Conservation (phyloP, 1,140 invertebrate genomes). For the Drosophila melanica region DNA sequence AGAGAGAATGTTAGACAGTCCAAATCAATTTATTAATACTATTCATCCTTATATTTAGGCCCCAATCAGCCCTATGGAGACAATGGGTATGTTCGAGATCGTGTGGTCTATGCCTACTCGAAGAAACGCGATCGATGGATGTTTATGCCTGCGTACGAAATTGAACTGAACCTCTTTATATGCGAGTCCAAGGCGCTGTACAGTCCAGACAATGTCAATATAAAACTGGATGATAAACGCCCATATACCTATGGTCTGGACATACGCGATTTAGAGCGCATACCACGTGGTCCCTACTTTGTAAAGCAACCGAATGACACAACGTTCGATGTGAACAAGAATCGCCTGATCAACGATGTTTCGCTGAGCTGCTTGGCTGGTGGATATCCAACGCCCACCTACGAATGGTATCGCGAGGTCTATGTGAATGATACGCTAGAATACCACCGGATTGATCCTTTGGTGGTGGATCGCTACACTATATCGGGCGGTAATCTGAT, state of each 20-base stretch:
- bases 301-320: constrained; percentile 92
- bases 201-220: constrained; percentile 86
- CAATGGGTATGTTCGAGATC: constrained; percentile 83
- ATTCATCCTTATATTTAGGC: constrained; percentile 22
- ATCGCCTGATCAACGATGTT: constrained; percentile 89
- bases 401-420: constrained; percentile 96
- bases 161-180: constrained; percentile 91
- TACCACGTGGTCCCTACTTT: constrained; percentile 95
- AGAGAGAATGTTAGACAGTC: neutral
- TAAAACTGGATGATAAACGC: constrained; percentile 88
- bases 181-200: constrained; percentile 93
- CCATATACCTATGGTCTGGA: constrained; percentile 93
- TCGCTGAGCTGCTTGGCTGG: constrained; percentile 92
- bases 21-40: neutral
- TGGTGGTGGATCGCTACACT: constrained; percentile 90
- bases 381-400: constrained; percentile 95
- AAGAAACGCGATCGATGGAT: constrained; percentile 91
- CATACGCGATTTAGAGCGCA: constrained; percentile 89
- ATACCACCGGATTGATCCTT: constrained; percentile 90
- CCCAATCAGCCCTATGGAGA: constrained; percentile 71
- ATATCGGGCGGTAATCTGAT: constrained; percentile 95
- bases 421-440: constrained; percentile 91
- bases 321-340: constrained; percentile 92
- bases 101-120: constrained; percentile 89
- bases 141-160: constrained; percentile 90